These are phyloP conservation scores for Maniola hyperantus DNA, from an alignment of 2,888 invertebrate genomes.

Conservation along the genomic window DNA sequence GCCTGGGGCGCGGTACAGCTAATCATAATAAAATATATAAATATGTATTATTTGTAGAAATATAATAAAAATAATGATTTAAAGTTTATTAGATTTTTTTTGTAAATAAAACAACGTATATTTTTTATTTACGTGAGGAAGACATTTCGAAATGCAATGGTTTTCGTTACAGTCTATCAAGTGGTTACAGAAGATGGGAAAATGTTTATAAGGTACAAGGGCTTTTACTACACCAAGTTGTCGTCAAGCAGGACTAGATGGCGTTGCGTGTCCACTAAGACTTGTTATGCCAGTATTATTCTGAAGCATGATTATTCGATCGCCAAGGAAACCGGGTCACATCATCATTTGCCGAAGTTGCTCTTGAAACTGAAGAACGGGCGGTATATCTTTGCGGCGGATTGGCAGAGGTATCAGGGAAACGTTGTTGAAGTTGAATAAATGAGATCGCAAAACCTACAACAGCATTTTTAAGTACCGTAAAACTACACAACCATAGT, in stretches of 20 bases:
- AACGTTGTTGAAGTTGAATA: constrained; percentile 2
- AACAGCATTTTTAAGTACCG: too few relatives aligned
- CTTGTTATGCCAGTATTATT: constrained; percentile 51
- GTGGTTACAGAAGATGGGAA: constrained; percentile 27
- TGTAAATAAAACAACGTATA: too few relatives aligned
- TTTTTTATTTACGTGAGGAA: too few relatives aligned
- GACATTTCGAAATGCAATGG: neutral
- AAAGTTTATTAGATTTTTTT: too few relatives aligned
- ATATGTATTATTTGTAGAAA: too few relatives aligned
- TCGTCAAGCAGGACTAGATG: constrained; percentile 47
- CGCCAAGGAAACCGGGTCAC: constrained; percentile 50
- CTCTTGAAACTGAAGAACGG: constrained; percentile 48
- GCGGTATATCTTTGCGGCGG: constrained; percentile 38
- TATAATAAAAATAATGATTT: too few relatives aligned
- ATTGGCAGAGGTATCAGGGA: constrained; percentile 23
- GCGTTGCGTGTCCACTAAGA: constrained; percentile 61
- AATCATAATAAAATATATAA: too few relatives aligned
- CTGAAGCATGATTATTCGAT: constrained; percentile 51
- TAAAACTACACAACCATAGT: too few relatives aligned
- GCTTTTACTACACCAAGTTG: constrained; percentile 42
- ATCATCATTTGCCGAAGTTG: constrained; percentile 52
- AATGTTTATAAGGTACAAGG: constrained; percentile 38
- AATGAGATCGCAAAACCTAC: neutral
- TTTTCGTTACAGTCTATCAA: constrained; percentile 21
- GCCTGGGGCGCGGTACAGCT: too few relatives aligned